These are phyloP conservation scores for Ctenosaura bakeri DNA, from an alignment of 2,797 vertebrate species.

Conservation along the genomic window DNA sequence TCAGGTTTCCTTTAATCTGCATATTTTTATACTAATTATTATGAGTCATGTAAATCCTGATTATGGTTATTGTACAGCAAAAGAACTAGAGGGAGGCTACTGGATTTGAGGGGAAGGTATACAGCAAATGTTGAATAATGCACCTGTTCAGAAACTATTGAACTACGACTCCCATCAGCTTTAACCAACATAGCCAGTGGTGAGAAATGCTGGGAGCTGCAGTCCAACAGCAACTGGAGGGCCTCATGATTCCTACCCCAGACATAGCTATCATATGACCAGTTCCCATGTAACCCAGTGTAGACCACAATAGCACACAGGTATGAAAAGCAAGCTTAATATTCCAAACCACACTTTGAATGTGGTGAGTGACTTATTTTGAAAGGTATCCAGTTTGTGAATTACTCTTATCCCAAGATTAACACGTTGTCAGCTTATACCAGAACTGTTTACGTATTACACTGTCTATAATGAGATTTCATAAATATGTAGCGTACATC, in stretches of 20 bases:
- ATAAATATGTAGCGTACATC: not conserved
- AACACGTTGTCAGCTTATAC: not conserved
- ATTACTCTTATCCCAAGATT: not conserved
- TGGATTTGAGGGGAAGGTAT: not conserved
- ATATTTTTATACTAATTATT: not conserved
- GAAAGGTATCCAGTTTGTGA: not conserved
- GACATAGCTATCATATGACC: not conserved
- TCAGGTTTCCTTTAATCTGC: not conserved
- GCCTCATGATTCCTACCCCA: no score
- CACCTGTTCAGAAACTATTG: no score
- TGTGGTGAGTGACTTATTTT: not conserved
- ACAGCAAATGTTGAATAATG: no score
- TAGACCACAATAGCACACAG: not conserved
- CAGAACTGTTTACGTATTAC: not conserved
- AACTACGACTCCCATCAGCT: no score
- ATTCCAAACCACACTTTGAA: not conserved
- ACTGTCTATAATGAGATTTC: not conserved
- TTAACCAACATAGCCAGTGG: no score
- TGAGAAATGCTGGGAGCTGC: no score
- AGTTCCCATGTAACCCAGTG: not conserved
- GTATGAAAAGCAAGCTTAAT: not conserved
- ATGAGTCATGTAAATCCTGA: not conserved
- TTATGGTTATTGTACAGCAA: not conserved
- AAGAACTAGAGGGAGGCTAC: not conserved
- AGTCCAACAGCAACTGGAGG: no score